Percentiles rank a stretch among this genome's conserved stretches.
Conservation (phyloP, 2,888 invertebrate genomes). For the Cenopis cana region DNA sequence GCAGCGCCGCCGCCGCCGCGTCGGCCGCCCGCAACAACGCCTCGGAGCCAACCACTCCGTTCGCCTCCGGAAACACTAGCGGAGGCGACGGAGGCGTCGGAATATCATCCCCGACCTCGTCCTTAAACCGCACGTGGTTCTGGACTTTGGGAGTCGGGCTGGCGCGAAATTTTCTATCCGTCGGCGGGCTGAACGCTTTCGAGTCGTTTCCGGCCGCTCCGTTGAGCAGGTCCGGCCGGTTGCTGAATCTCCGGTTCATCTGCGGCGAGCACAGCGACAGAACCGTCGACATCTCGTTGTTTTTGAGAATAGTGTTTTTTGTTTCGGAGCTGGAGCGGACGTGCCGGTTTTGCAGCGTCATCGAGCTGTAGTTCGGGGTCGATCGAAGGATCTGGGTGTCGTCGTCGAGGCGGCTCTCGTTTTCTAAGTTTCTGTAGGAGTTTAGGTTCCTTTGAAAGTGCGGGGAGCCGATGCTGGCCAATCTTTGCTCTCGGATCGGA, state of each 20-base stretch:
- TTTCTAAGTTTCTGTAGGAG: slow-evolving; percentile 85
- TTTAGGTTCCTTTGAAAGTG: slow-evolving; percentile 86
- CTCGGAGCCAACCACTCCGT: slow-evolving; percentile 78
- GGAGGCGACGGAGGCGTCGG: slow-evolving; percentile 81
- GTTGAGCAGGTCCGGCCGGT: slow-evolving; percentile 74
- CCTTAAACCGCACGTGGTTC: slow-evolving; percentile 80
- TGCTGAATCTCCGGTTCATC: slow-evolving; percentile 80
- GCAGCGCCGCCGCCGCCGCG: slow-evolving; percentile 87
- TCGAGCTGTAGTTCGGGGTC: slow-evolving; percentile 70
- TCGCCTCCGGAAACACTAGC: slow-evolving; percentile 71
- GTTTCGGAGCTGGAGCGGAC: slow-evolving; percentile 80
- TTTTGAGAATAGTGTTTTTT: slow-evolving; percentile 78
- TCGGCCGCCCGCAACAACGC: slow-evolving; percentile 84
- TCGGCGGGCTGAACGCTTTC: slow-evolving; percentile 69
- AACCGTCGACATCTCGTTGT: slow-evolving; percentile 74
- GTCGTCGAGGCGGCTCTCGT: slow-evolving; percentile 73
- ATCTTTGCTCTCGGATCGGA: slow-evolving; percentile 78
- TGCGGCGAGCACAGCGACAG: slow-evolving; percentile 84
- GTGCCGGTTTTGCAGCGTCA: slow-evolving; percentile 77
- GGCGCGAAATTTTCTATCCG: slow-evolving; percentile 70
- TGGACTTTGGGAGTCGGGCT: slow-evolving; percentile 72
- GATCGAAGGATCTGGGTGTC: slow-evolving; percentile 64
- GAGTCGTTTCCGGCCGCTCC: slow-evolving; percentile 73
- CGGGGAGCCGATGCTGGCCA: slow-evolving; percentile 87
- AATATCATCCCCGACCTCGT: slow-evolving; percentile 76